These are phyloP conservation scores for Dicyrtomina minuta DNA, from an alignment of 2,888 invertebrate genomes.

Conservation along the genomic window DNA sequence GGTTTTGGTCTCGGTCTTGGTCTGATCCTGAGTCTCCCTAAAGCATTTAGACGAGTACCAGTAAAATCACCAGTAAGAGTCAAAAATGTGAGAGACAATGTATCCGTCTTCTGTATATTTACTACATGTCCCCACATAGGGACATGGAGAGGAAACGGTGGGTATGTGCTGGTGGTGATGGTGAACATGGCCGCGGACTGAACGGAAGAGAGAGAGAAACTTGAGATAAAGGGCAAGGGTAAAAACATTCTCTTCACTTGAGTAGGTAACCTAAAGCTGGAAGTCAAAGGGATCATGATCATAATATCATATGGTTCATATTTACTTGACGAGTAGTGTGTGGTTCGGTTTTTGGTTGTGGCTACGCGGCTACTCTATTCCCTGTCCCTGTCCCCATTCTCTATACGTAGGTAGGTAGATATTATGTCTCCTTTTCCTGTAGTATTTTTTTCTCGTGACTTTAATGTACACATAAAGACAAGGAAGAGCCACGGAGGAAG, in stretches of 20 bases:
- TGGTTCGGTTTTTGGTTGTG: neutral
- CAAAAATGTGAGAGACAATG: no score
- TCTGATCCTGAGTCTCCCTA: no score
- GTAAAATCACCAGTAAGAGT: no score
- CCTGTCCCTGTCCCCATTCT: neutral
- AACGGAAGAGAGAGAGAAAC: slow-evolving; percentile 24
- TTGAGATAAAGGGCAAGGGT: slow-evolving; percentile 31
- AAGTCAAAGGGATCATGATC: neutral
- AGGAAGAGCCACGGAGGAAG: neutral
- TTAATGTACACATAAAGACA: no score
- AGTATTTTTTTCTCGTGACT: neutral
- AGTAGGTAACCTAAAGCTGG: slow-evolving; percentile 7
- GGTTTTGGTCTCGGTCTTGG: no score
- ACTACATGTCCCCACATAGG: no score
- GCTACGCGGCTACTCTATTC: neutral
- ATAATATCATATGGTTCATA: slow-evolving; percentile 23
- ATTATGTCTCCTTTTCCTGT: neutral
- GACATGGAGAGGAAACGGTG: slow-evolving; percentile 29
- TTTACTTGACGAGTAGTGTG: neutral
- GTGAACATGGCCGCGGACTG: no score
- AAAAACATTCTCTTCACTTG: slow-evolving; percentile 26
- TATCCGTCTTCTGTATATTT: no score
- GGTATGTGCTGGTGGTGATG: no score
- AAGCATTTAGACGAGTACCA: no score
- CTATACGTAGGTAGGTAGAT: no score